These are phyloP conservation scores for Empis stercorea DNA, from an alignment of 2,888 invertebrate species.

Conservation along the genomic window DNA sequence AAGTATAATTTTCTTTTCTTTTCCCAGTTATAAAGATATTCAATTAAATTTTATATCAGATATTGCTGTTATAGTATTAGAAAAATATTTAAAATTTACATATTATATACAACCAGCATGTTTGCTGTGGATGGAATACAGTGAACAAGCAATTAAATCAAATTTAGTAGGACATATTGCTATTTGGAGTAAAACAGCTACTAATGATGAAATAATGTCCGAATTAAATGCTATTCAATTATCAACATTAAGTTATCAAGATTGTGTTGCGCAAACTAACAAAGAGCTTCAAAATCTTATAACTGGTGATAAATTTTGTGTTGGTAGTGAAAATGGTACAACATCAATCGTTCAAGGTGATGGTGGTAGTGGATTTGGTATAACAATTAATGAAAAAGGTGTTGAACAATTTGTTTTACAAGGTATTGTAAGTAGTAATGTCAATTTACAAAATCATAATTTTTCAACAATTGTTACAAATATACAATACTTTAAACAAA, in stretches of 20 bases:
- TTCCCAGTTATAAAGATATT: conserved; percentile 16
- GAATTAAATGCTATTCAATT: conserved; percentile 13
- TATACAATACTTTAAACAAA: conserved; percentile 11
- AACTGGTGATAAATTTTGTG: conserved; percentile 28
- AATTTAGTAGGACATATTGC: conserved; percentile 12
- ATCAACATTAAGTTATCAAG: conserved; percentile 12
- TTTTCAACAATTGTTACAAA: conserved; percentile 14
- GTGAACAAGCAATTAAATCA: conserved; percentile 5
- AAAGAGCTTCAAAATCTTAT: conserved; percentile 12
- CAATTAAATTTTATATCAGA: conserved; percentile 21
- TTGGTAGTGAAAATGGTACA: conserved; percentile 15
- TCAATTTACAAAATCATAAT: background rate
- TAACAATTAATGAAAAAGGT: background rate
- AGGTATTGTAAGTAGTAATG: conserved; percentile 20
- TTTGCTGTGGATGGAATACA: conserved; percentile 17
- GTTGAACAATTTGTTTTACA: conserved; percentile 15
- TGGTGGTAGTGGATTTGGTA: conserved; percentile 23
- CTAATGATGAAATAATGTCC: conserved; percentile 8
- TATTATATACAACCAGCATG: conserved; percentile 31
- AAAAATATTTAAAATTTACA: conserved; percentile 20
- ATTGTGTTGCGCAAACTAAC: conserved; percentile 14
- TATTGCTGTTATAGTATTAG: conserved; percentile 27
- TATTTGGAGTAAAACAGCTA: conserved; percentile 17
- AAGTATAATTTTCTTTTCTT: background rate
- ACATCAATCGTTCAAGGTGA: conserved; percentile 20